Conservation (phyloP, 2,797 vertebrate species). For the Xerus rutilus region DNA sequence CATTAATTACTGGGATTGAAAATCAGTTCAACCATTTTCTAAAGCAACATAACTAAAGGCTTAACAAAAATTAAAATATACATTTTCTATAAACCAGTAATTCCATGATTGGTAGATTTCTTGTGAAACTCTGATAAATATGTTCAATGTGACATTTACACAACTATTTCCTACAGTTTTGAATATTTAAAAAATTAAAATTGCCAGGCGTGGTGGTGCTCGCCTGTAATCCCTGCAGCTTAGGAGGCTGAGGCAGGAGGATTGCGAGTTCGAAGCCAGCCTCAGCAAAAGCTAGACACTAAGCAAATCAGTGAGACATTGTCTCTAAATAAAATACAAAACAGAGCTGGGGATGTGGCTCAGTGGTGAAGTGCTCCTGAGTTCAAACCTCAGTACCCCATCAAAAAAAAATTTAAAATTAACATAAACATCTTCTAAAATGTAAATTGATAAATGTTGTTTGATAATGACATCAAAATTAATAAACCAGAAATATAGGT, state of each 20-base stretch:
- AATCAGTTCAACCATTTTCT: background rate
- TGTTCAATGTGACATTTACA: background rate
- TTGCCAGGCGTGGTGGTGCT: too few species aligned
- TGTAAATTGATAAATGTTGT: background rate
- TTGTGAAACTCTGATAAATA: background rate
- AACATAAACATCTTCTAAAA: background rate
- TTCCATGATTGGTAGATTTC: background rate
- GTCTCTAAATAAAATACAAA: too few species aligned
- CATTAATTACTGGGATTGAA: background rate
- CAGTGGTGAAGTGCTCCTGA: too few species aligned
- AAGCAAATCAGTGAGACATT: too few species aligned
- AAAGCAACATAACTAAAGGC: background rate
- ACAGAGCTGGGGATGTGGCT: too few species aligned
- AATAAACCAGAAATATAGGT: background rate
- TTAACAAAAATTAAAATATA: background rate
- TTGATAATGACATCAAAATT: background rate
- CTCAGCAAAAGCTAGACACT: too few species aligned
- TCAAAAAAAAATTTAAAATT: background rate
- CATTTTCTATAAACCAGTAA: background rate
- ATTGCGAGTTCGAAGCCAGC: too few species aligned
- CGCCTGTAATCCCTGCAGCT: too few species aligned
- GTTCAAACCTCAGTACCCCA: too few species aligned
- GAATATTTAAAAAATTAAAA: background rate
- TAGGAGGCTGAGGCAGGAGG: too few species aligned
- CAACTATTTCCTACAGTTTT: background rate